phyloP scores from a whole-genome alignment of 1,140 invertebrate genomes.

The Battus philenor region DNA sequence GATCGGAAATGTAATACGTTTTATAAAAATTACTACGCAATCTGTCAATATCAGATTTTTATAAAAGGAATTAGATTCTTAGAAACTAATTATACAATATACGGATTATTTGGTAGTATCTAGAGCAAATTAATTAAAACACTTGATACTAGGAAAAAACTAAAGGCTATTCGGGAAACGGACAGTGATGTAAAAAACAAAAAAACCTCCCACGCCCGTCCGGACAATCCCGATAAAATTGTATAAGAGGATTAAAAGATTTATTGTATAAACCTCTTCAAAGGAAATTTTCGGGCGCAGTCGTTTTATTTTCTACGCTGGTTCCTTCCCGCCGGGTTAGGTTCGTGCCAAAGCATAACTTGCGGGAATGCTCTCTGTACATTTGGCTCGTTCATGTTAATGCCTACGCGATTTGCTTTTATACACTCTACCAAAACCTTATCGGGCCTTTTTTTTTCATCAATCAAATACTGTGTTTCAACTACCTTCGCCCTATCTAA shows the following conservation, averaged over 20 bases:
- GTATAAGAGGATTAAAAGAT: conserved; percentile 70
- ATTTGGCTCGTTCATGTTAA: conserved; percentile 49
- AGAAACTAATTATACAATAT: neutral
- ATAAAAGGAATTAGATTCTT: too few relatives aligned
- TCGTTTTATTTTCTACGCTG: conserved; percentile 59
- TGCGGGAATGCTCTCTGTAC: conserved; percentile 45
- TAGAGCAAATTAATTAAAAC: conserved; percentile 5
- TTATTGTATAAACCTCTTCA: conserved; percentile 66
- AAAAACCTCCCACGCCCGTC: conserved; percentile 29
- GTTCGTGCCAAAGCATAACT: conserved; percentile 64
- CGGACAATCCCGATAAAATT: conserved; percentile 69
- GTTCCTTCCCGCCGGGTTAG: conserved; percentile 42
- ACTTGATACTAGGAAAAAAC: neutral
- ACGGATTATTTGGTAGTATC: neutral
- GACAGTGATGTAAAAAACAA: conserved; percentile 30
- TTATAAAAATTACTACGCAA: neutral
- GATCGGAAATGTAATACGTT: conserved; percentile 8
- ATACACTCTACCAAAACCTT: conserved; percentile 29
- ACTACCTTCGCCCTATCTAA: too few relatives aligned
- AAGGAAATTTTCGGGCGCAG: conserved; percentile 63
- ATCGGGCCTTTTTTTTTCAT: conserved; percentile 15
- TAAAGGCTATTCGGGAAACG: neutral
- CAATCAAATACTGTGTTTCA: too few relatives aligned
- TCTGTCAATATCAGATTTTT: too few relatives aligned
- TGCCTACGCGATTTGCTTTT: conserved; percentile 37